Percentiles rank a stretch among this genome's conserved stretches.
phyloP scores from a whole-genome alignment of 1,140 invertebrate species.

The Sitophilus oryzae region DNA sequence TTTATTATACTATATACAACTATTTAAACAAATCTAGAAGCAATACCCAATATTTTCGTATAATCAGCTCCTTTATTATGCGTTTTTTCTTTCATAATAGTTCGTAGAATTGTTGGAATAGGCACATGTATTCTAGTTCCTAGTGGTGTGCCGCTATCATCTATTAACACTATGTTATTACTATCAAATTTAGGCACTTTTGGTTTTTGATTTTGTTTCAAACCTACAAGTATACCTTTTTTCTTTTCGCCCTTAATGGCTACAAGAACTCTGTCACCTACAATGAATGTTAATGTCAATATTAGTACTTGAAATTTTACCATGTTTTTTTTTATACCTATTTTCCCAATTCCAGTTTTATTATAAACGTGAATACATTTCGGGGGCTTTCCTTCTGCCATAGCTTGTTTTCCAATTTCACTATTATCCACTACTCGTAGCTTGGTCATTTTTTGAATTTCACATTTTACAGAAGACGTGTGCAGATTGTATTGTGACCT shows the following conservation, averaged over 20 bases:
- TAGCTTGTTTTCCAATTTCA: constrained; percentile 86
- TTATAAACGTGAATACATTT: constrained; percentile 86
- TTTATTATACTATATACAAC: too few relatives aligned
- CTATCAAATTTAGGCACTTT: constrained; percentile 91
- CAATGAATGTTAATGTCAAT: constrained; percentile 21
- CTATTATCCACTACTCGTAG: constrained; percentile 95
- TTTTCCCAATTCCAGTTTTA: constrained; percentile 58
- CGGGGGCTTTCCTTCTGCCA: constrained; percentile 88
- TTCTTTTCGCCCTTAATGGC: constrained; percentile 96
- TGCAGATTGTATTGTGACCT: constrained; percentile 45
- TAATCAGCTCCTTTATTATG: constrained; percentile 84
- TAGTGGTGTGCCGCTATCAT: constrained; percentile 87
- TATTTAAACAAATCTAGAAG: constrained; percentile 83
- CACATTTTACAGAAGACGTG: constrained; percentile 51
- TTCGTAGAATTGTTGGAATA: constrained; percentile 86
- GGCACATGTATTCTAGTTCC: constrained; percentile 93
- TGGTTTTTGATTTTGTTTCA: constrained; percentile 75
- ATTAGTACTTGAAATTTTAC: too few relatives aligned
- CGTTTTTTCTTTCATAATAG: constrained; percentile 76
- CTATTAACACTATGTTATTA: constrained; percentile 95
- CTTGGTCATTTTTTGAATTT: constrained; percentile 67
- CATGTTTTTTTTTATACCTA: constrained; percentile 47
- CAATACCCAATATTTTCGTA: constrained; percentile 90
- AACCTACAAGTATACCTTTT: constrained; percentile 89
- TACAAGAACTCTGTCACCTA: constrained; percentile 86